These are phyloP conservation scores for Phyllotreta cruciferae DNA, from an alignment of 2,888 invertebrate genomes.

Conservation along the genomic window DNA sequence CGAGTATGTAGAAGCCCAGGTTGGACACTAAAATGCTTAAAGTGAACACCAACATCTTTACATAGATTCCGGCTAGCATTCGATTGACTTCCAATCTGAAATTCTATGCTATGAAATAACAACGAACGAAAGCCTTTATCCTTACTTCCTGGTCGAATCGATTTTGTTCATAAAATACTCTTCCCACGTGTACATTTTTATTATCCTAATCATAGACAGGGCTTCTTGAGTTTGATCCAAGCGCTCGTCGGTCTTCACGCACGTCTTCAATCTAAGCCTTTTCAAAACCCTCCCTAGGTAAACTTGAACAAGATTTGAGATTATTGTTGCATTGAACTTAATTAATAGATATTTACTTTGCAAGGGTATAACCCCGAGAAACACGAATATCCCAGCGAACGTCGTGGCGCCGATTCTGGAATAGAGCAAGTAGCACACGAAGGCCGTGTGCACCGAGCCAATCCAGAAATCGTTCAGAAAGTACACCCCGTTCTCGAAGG, in stretches of 20 bases:
- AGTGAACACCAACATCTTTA: slow-evolving; percentile 50
- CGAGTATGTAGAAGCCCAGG: slow-evolving; percentile 45
- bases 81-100: slow-evolving; percentile 1
- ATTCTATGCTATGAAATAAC: neutral
- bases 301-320: slow-evolving; percentile 50
- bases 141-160: slow-evolving; percentile 59
- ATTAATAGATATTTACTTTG: slow-evolving; percentile 64
- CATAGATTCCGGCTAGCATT: slow-evolving; percentile 49
- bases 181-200: slow-evolving; percentile 53
- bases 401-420: slow-evolving; percentile 62
- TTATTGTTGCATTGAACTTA: slow-evolving; percentile 67
- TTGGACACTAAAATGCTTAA: slow-evolving; percentile 48
- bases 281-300: slow-evolving; percentile 32
- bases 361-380: slow-evolving; percentile 57
- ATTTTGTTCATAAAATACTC: slow-evolving; percentile 58
- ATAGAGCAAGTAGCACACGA: slow-evolving; percentile 82
- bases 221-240: slow-evolving; percentile 48
- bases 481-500: slow-evolving; percentile 85
- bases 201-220: slow-evolving; percentile 47
- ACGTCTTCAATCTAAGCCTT: slow-evolving; percentile 37
- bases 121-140: neutral
- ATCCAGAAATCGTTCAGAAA: slow-evolving; percentile 93
- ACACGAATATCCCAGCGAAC: slow-evolving; percentile 62
- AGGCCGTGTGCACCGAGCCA: slow-evolving; percentile 42
- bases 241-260: slow-evolving; percentile 53